phyloP scores from a whole-genome alignment of 2,888 invertebrate genomes.

The Amaurobius ferox region DNA sequence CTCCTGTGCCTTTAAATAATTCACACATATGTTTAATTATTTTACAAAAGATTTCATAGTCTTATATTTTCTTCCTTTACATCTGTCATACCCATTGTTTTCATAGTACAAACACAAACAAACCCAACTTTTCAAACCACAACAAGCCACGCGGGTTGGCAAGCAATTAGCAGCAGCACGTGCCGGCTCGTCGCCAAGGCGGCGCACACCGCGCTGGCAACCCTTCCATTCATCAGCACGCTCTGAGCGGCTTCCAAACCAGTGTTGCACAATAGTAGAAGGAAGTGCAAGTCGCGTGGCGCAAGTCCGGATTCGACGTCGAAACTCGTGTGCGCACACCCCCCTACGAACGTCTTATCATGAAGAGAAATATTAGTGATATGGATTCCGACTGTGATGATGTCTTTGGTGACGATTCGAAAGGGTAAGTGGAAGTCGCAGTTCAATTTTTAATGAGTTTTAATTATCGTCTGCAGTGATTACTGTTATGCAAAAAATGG shows the following conservation, averaged over 20 bases:
- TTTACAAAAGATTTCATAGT: no score
- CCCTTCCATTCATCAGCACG: slow-evolving; percentile 31
- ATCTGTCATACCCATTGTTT: no score
- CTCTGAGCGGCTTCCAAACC: slow-evolving; percentile 4
- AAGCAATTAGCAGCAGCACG: slow-evolving; percentile 3
- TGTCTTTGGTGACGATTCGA: slow-evolving; percentile 70
- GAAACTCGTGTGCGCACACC: slow-evolving; percentile 34
- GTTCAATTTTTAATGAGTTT: neutral
- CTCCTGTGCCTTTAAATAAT: no score
- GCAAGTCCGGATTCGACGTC: slow-evolving; percentile 1
- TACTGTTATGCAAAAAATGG: no score
- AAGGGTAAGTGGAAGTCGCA: slow-evolving; percentile 54
- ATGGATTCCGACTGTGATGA: slow-evolving; percentile 73
- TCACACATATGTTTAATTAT: no score
- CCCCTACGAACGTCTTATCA: slow-evolving; percentile 25
- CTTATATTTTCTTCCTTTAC: no score
- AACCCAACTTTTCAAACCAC: neutral
- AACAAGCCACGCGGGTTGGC: neutral
- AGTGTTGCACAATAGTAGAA: slow-evolving; percentile 34
- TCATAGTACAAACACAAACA: no score
- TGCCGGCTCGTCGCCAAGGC: slow-evolving; percentile 28
- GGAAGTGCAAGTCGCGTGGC: slow-evolving; percentile 56
- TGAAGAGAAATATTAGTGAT: slow-evolving; percentile 72
- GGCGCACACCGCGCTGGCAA: slow-evolving; percentile 19
- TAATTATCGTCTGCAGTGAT: neutral